Conservation (phyloP, 2,113 vertebrate genomes). For the pig (Sus scrofa) region T2T-Sscrofa CM000819.6:76595001-76595500, state of each 20-base stretch:
- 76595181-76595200: not conserved
- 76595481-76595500: not conserved
- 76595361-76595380: not conserved
- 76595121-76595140: constrained; percentile 7
- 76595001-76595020: no score
- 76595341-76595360: not conserved
- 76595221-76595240: not conserved
- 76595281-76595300: not conserved
- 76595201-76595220: not conserved
- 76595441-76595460: not conserved
- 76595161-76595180: not conserved
- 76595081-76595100: no score
- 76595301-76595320: not conserved
- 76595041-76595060: no score
- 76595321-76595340: not conserved
- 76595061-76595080: no score
- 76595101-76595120: no score
- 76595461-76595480: not conserved
- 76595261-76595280: not conserved
- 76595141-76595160: not conserved
- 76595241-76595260: constrained; percentile 5
- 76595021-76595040: no score
- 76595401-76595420: constrained; percentile 21
- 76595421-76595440: not conserved
- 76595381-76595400: not conserved